Evolutionary conservation across 1,140 invertebrate species (phyloP).

Genomic region (Leptinotarsa lineolata): DNA sequence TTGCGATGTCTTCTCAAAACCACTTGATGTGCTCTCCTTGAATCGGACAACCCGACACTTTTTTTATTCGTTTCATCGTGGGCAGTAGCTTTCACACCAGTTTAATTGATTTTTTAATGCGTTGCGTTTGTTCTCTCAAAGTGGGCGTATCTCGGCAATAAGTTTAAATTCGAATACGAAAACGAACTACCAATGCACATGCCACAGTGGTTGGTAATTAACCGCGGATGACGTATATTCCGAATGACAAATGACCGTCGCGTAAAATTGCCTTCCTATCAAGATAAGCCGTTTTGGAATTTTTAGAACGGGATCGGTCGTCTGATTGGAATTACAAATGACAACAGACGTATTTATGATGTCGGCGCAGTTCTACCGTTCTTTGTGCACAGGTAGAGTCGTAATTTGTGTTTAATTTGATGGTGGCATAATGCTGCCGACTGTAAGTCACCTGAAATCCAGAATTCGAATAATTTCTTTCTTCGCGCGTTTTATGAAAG

Average conservation of each 20-base stretch:
- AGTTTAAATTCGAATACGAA: slow-evolving; percentile 5
- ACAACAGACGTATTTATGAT: neutral
- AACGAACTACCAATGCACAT: neutral
- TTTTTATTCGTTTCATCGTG: neutral
- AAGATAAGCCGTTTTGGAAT: neutral
- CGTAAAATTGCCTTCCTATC: neutral
- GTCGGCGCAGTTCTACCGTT: neutral
- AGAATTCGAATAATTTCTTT: neutral
- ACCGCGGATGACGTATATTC: slow-evolving; percentile 8
- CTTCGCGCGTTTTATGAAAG: neutral
- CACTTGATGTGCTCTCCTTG: no score
- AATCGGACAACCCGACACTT: no score
- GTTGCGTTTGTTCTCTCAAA: neutral
- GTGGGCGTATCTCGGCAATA: slow-evolving; percentile 15
- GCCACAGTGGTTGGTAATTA: slow-evolving; percentile 2
- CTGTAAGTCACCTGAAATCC: neutral
- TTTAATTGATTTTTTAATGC: slow-evolving; percentile 17
- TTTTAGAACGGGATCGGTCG: neutral
- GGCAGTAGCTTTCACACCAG: slow-evolving; percentile 17
- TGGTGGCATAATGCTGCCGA: neutral
- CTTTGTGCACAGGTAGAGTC: neutral
- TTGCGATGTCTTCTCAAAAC: no score
- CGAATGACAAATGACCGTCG: slow-evolving; percentile 15
- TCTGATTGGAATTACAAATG: slow-evolving; percentile 3
- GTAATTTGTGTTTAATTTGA: neutral